Percentiles rank a stretch among this genome's conserved stretches.
These are phyloP conservation scores for Anabacerthia variegaticeps DNA, from an alignment of 2,797 vertebrate genomes.

Conservation along the genomic window DNA sequence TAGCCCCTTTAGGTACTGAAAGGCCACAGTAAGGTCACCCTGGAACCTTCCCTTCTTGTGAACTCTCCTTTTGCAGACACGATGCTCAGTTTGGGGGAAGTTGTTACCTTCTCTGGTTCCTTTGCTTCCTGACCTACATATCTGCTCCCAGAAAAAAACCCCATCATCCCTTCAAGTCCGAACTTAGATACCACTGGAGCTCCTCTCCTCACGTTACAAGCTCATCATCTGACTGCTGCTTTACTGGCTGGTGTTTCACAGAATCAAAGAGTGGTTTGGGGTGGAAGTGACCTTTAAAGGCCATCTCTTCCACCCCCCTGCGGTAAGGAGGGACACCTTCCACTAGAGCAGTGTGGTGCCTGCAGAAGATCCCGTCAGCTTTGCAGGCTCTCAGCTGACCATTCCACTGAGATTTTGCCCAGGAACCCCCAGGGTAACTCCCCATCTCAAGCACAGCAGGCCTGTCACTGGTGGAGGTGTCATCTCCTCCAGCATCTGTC, in stretches of 20 bases:
- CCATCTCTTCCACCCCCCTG: background rate
- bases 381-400: too few relatives aligned
- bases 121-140: background rate
- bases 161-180: background rate
- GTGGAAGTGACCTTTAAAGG: background rate
- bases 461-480: too few relatives aligned
- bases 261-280: background rate
- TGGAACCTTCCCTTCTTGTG: background rate
- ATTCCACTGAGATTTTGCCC: too few relatives aligned
- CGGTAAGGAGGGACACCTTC: too few relatives aligned
- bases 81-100: background rate
- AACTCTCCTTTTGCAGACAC: background rate
- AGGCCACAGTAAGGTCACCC: background rate
- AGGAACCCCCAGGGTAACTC: too few relatives aligned
- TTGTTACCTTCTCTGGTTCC: background rate
- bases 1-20: background rate
- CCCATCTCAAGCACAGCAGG: too few relatives aligned
- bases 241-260: background rate
- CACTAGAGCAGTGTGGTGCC: too few relatives aligned
- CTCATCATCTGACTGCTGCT: background rate
- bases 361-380: too few relatives aligned
- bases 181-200: fast-evolving
- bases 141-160: background rate
- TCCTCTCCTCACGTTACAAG: fast-evolving
- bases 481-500: background rate